phyloP scores from a whole-genome alignment of 2,113 vertebrate species.

The Oxyura jamaicensis region DNA sequence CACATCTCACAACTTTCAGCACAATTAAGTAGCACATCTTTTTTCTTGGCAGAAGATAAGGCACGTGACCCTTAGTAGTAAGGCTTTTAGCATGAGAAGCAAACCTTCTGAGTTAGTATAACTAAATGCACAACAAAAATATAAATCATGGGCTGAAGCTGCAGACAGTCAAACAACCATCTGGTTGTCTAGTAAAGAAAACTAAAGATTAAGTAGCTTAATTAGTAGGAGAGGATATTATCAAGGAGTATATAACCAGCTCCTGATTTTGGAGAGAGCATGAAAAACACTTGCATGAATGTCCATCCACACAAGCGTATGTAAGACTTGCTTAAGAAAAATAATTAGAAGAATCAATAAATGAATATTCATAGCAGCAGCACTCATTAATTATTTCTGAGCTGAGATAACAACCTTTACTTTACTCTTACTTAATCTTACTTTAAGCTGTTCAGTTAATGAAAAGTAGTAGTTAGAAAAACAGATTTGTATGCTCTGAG shows the following conservation, averaged over 20 bases:
- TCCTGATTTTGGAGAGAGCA: not conserved
- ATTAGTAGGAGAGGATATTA: not conserved
- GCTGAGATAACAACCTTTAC: not conserved
- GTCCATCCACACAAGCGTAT: not conserved
- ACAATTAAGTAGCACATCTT: not conserved
- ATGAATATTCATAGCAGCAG: not conserved
- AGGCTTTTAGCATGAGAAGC: not conserved
- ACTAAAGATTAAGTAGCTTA: not conserved
- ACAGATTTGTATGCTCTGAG: not conserved
- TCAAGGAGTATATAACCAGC: not conserved
- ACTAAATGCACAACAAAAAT: not conserved
- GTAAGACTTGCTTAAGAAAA: not conserved
- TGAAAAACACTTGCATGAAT: not conserved
- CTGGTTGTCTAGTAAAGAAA: not conserved
- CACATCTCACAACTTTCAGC: not conserved
- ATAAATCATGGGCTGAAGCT: not conserved
- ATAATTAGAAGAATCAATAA: not conserved
- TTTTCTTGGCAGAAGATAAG: not conserved
- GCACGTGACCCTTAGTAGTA: not conserved
- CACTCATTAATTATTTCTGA: not conserved
- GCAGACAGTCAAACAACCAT: not conserved
- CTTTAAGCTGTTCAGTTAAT: not conserved
- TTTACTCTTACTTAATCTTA: not conserved
- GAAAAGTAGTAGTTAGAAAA: not conserved
- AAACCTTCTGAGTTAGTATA: not conserved